Conservation (phyloP, 2,113 vertebrate genomes). For the Callaeas wilsoni region DNA sequence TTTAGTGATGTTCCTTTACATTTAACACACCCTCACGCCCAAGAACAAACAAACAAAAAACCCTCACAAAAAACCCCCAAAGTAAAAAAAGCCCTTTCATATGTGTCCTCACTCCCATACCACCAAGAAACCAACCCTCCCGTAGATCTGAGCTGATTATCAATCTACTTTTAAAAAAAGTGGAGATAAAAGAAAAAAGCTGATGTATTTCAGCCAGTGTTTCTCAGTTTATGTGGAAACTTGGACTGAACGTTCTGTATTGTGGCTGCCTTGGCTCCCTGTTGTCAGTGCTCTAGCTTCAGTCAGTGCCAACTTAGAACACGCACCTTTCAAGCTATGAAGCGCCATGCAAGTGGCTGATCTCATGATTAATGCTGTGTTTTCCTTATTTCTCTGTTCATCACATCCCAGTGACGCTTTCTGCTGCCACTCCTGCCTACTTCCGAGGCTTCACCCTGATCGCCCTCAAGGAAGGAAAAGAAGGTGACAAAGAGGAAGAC, state of each 20-base stretch:
- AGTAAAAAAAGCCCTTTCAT: fast-evolving
- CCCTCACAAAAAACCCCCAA: fast-evolving
- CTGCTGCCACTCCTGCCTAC: constrained; percentile 87
- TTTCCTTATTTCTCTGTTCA: constrained; percentile 45
- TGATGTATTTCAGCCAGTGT: background rate
- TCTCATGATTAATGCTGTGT: background rate
- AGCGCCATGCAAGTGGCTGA: background rate
- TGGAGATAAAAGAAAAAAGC: background rate
- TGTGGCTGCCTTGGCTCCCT: background rate
- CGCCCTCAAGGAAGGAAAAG: constrained; percentile 87
- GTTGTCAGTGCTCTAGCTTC: background rate
- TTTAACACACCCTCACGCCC: background rate
- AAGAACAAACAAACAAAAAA: background rate
- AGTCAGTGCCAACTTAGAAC: background rate
- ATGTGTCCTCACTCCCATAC: fast-evolving
- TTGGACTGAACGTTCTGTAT: background rate
- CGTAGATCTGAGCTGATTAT: background rate
- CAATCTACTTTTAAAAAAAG: background rate
- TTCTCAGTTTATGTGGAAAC: background rate
- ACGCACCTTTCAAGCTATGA: background rate
- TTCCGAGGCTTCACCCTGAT: constrained; percentile 95
- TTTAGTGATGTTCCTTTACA: background rate
- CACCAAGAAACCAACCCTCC: background rate
- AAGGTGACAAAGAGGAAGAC: constrained; percentile 91
- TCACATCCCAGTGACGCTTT: constrained; percentile 81